Evolutionary conservation across 2,888 invertebrate species (phyloP).

Genomic region (Rutpela maculata): DNA sequence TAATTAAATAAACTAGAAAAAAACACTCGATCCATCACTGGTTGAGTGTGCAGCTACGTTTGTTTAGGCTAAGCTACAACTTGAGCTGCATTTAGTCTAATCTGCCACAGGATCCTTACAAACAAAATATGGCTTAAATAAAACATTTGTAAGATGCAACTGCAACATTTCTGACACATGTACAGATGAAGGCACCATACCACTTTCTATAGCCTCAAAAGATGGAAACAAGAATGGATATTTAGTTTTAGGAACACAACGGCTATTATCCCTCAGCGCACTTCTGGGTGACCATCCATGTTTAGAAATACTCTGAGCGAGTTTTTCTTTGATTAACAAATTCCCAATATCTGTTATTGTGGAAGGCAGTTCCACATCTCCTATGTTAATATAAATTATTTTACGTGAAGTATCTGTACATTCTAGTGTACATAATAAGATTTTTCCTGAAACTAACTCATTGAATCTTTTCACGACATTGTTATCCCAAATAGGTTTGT

Average conservation of each 20-base stretch:
- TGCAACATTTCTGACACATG: constrained; percentile 41
- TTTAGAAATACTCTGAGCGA: constrained; percentile 36
- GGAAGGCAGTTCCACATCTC: constrained; percentile 21
- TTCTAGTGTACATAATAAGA: constrained; percentile 45
- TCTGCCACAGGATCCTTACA: too few relatives aligned
- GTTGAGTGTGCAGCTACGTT: too few relatives aligned
- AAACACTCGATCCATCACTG: too few relatives aligned
- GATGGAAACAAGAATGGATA: constrained; percentile 51
- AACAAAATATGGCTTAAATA: constrained; percentile 45
- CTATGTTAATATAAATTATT: constrained; percentile 43
- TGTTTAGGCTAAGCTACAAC: too few relatives aligned
- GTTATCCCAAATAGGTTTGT: constrained; percentile 42
- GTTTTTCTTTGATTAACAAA: constrained; percentile 44
- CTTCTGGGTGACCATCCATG: neutral
- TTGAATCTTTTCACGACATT: constrained; percentile 41
- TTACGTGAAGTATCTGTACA: constrained; percentile 35
- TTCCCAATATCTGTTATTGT: constrained; percentile 37
- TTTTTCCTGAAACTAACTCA: constrained; percentile 42
- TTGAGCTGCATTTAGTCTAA: too few relatives aligned
- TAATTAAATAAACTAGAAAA: too few relatives aligned
- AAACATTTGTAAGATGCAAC: constrained; percentile 39
- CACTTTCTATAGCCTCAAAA: constrained; percentile 49
- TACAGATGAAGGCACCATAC: constrained; percentile 43
- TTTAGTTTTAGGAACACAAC: constrained; percentile 41
- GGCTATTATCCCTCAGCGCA: neutral